These are phyloP conservation scores for Orientallactaga sibirica DNA, from an alignment of 2,797 vertebrate species.

Conservation along the genomic window DNA sequence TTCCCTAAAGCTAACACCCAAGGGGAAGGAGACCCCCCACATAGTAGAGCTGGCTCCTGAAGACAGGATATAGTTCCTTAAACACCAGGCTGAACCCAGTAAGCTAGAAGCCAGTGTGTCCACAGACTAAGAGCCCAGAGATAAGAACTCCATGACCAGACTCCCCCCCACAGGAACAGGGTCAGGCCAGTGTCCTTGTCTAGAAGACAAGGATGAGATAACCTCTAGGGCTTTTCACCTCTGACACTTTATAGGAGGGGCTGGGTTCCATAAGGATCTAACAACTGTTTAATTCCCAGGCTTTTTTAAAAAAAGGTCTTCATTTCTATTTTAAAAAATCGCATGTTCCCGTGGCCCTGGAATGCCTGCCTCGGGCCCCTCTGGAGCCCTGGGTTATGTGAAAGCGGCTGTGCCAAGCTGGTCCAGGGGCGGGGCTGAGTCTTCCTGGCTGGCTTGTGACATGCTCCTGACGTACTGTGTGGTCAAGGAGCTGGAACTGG, in stretches of 20 bases:
- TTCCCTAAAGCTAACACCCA: background rate
- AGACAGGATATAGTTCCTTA: background rate
- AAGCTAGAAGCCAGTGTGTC: background rate
- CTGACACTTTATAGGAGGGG: conserved; percentile 66
- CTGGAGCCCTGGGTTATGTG: conserved; percentile 96
- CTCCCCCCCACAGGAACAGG: background rate
- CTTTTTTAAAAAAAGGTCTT: conserved; percentile 88
- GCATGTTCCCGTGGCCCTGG: conserved; percentile 90
- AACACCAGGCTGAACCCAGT: background rate
- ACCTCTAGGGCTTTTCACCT: conserved; percentile 61
- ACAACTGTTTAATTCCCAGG: conserved; percentile 93
- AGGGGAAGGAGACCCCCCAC: background rate
- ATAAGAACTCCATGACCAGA: background rate
- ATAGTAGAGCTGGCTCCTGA: background rate
- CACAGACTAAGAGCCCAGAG: background rate
- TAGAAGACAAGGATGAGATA: conserved; percentile 50
- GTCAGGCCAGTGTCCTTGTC: conserved; percentile 44
- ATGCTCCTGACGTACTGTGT: conserved; percentile 93
- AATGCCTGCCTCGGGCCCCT: conserved; percentile 91
- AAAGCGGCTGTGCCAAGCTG: conserved; percentile 91
- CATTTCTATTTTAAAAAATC: conserved; percentile 93
- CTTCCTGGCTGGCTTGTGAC: conserved; percentile 87
- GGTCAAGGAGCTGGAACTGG: conserved; percentile 90
- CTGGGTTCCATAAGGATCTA: conserved; percentile 79
- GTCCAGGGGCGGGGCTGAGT: conserved; percentile 85